Evolutionary conservation across 2,797 vertebrate species (phyloP).

Genomic region (Gastrophryne carolinensis): DNA sequence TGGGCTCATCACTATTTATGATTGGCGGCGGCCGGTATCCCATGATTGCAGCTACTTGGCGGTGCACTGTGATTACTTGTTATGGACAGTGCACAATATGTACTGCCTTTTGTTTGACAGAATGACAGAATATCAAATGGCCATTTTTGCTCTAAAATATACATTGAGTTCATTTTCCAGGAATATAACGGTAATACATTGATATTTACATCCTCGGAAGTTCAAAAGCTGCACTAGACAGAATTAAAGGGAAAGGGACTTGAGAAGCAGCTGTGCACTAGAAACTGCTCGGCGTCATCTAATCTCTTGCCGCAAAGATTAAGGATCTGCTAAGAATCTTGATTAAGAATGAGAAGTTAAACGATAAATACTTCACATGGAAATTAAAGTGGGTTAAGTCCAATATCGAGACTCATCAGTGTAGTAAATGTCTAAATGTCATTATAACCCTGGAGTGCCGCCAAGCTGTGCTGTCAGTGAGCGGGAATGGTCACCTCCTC

Average conservation of each 20-base stretch:
- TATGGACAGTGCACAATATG: no score
- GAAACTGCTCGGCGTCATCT: conserved; percentile 70
- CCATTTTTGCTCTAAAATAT: no score
- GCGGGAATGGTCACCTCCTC: conserved; percentile 52
- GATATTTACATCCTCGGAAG: no score
- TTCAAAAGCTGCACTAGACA: not conserved
- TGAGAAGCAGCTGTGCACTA: conserved; percentile 71
- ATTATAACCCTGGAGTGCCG: conserved; percentile 84
- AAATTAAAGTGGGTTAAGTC: conserved; percentile 92
- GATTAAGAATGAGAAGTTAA: conserved; percentile 91
- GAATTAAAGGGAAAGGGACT: conserved; percentile 43
- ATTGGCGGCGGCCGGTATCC: no score
- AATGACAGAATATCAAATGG: no score
- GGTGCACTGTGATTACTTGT: no score
- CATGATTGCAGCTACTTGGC: no score
- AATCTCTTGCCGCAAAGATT: conserved; percentile 85
- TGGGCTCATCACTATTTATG: no score
- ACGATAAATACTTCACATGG: conserved; percentile 85
- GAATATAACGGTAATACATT: no score
- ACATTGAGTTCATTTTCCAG: not conserved
- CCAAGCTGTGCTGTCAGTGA: conserved; percentile 71
- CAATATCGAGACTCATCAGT: conserved; percentile 93
- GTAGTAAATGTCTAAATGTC: conserved; percentile 81
- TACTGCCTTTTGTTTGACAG: no score
- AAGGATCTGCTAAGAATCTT: conserved; percentile 84